Base-by-base conservation (phyloP, 2,888 invertebrate species). In the Mesorhabditis spiculigera region DNA sequence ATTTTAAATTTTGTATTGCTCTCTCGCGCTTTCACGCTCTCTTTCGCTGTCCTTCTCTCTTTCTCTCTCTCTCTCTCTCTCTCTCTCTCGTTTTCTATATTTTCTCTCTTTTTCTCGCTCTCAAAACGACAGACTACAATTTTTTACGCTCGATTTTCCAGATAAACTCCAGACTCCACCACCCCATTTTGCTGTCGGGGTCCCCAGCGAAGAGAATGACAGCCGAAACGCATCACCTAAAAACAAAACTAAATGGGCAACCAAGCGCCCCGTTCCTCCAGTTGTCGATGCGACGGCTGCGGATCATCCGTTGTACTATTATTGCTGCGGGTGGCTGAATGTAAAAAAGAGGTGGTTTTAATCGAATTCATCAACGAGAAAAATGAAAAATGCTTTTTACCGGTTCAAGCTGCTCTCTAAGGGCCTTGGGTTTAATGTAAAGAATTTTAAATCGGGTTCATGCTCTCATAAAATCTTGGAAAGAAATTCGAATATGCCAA, bases 151-250 rank as follows among this genome's bases (percentile, higher is more conserved):
- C 3, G 28, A 3, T 28, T 28, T 28, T 28, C 3, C 28, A 28
- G 28, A 28, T 28, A 28, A 28, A 28, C 28, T 28, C n/a, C 58
- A 50, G 10, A 50, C 58, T 13, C 8, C 10, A 50, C n/a, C 1
- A n/a, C n/a, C 58, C 58, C 58, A 50, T 50, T 50, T 50, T 50
- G 58, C 58, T 50, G 58, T 50, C n/a, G 10, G 58, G 58, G 58
- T 13, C 58, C n/a, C 0, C 8, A 50, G 58, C 10, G n/a, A 13
- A 50, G n/a, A n/a, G 10, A 50, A 50, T 50, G n/a, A n/a, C n/a
- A n/a, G n/a, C n/a, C n/a, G n/a, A n/a, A n/a, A n/a, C n/a, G n/a
- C n/a, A n/a, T n/a, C n/a, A n/a, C n/a, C n/a, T n/a, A 10, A 50
- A 50, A 50, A n/a, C 8, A 1, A 50, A n/a, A 50, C 1, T n/a